phyloP scores from a whole-genome alignment of 2,888 invertebrate genomes.

The Acheta domesticus region DNA sequence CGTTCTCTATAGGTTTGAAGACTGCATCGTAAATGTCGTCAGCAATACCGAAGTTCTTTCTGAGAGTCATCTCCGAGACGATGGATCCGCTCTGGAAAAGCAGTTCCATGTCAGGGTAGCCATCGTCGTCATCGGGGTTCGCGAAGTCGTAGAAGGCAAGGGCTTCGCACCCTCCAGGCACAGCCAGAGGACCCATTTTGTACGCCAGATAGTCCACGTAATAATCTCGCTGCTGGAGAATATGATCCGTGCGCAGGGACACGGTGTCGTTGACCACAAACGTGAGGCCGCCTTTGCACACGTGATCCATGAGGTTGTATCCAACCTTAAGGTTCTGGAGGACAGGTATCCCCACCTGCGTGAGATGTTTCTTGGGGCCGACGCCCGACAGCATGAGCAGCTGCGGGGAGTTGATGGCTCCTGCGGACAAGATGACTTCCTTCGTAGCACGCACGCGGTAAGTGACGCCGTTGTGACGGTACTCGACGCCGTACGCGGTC shows the following conservation, averaged over 20 bases:
- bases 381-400: slow-evolving; percentile 76
- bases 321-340: slow-evolving; percentile 62
- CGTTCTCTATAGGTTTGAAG: slow-evolving; percentile 48
- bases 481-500: slow-evolving; percentile 58
- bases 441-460: slow-evolving; percentile 59
- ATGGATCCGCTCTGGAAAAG: slow-evolving; percentile 58
- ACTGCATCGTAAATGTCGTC: slow-evolving; percentile 48
- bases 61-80: slow-evolving; percentile 50
- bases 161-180: slow-evolving; percentile 66
- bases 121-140: slow-evolving; percentile 53
- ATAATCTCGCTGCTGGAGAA: slow-evolving; percentile 44
- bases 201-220: slow-evolving; percentile 52
- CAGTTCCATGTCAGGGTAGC: slow-evolving; percentile 64
- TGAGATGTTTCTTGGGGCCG: slow-evolving; percentile 60
- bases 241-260: slow-evolving; percentile 41
- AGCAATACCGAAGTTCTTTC: slow-evolving; percentile 44
- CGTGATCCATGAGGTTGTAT: slow-evolving; percentile 67
- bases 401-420: slow-evolving; percentile 74
- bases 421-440: slow-evolving; percentile 72
- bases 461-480: slow-evolving; percentile 46
- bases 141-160: slow-evolving; percentile 62
- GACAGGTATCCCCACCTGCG: slow-evolving; percentile 44
- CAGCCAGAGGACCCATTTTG: slow-evolving; percentile 57
- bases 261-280: slow-evolving; percentile 50
- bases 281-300: slow-evolving; percentile 61